Conservation (phyloP, 2,113 vertebrate species). For the Sciurus niger region DNA sequence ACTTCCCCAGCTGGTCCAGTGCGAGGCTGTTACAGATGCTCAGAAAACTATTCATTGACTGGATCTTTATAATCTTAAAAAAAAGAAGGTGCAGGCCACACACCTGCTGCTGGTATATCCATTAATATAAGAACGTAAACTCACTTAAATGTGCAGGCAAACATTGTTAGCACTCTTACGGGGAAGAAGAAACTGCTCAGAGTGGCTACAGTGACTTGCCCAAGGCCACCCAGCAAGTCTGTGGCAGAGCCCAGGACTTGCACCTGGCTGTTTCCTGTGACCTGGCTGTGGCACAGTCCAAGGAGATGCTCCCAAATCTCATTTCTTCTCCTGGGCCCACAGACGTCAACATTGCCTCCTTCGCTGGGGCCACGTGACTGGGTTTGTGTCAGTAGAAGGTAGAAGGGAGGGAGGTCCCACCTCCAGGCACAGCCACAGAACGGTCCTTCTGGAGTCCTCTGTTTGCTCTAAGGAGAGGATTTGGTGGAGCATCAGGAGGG, state of each 20-base stretch:
- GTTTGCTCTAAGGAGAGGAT: neutral
- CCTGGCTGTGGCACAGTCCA: neutral
- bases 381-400: neutral
- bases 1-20: neutral
- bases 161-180: accelerated
- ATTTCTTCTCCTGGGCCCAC: neutral
- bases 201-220: neutral
- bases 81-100: neutral
- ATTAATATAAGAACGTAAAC: neutral
- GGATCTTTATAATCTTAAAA: neutral
- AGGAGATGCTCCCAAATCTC: neutral
- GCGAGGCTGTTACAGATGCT: neutral
- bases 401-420: neutral
- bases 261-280: accelerated
- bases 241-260: neutral
- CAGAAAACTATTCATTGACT: neutral
- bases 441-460: neutral
- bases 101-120: neutral
- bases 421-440: neutral
- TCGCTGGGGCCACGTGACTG: neutral
- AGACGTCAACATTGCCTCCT: neutral
- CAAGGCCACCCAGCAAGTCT: neutral
- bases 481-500: neutral
- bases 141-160: neutral
- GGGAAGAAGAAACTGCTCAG: neutral